Evolutionary conservation across 92 coral and sea anemone genomes (phyloP).

Genomic region (Zoanthus gigantus): DNA sequence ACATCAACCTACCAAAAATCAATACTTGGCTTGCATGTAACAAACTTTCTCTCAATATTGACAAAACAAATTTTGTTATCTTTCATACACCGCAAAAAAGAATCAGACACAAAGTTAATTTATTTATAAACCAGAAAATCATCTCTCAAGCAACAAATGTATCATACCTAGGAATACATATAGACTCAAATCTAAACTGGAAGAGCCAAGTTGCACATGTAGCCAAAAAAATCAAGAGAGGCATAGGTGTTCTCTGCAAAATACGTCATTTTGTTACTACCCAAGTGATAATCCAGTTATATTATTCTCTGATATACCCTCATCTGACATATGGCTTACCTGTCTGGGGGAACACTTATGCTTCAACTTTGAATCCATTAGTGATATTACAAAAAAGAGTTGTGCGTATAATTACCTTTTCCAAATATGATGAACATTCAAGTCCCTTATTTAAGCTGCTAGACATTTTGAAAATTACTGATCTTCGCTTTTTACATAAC

Average conservation of each 20-base stretch:
- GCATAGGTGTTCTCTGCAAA: constrained; percentile 26
- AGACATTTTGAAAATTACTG: constrained; percentile 27
- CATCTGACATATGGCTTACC: constrained; percentile 24
- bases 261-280: constrained; percentile 10
- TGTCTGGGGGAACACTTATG: background rate
- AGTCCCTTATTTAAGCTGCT: background rate
- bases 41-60: constrained; percentile 2
- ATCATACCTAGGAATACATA: background rate
- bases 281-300: constrained; percentile 11
- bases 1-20: constrained; percentile 24
- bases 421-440: no score
- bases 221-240: constrained; percentile 23
- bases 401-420: no score
- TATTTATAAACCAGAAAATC: constrained; percentile 3
- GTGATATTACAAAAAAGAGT: no score
- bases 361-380: no score
- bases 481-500: constrained; percentile 8
- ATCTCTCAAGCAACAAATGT: constrained; percentile 27
- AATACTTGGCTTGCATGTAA: constrained; percentile 28
- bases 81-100: background rate
- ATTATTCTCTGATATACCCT: constrained; percentile 15
- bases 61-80: background rate
- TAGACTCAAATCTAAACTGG: constrained; percentile 23
- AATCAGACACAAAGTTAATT: constrained; percentile 1
- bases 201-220: constrained; percentile 22